Evolutionary conservation across 2,888 invertebrate species (phyloP), one percentile per base, ranked within the genome.

Genomic region (Himalopsyche tibetana): DNA sequence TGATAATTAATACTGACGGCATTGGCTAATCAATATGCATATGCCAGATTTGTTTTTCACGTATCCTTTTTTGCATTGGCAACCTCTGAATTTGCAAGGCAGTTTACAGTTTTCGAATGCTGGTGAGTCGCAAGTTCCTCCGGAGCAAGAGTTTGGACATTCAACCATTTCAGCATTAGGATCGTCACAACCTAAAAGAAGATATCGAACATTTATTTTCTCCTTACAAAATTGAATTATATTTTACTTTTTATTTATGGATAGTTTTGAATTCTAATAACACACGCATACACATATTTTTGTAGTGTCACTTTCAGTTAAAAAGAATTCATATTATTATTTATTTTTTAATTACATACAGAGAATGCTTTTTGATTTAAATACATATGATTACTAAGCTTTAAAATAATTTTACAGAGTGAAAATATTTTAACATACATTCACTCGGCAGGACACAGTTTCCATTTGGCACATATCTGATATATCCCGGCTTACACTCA

Each of bases 31-130:
- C 8, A n/a, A 36, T 1, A 87, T 82, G 42, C 87, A 87, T n/a
- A 74, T 83, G 38, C 81, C 87, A 17, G 28, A n/a, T 12, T 36
- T 55, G n/a, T 85, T 40, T 28, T 80, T 69, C 38, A 87, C 85
- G 55, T 81, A 87, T 38, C 85, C 87, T 36, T 17, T 69, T 40
- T 83, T 87, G 55, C 87, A 87, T 38, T 81, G 83, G 56, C 87
- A 87, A 17, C 85, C 87, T 40, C 56, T 82, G n/a, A 19, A 51
- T 42, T 55, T 36, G 36, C 82, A 55, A 9, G n/a, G n/a, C n/a
- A 55, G 9, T 38, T 82, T 55, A 36, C 82, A 82, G 55, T 28
- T 17, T n/a, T 19, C n/a, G 17, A 82, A 82, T 17, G 9, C 36
- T 36, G 36, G 40, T 1, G 19, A 55, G 9, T 55, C 36, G 36